phyloP scores from a whole-genome alignment of 2,797 vertebrate genomes.

The Ctenosaura bakeri region DNA sequence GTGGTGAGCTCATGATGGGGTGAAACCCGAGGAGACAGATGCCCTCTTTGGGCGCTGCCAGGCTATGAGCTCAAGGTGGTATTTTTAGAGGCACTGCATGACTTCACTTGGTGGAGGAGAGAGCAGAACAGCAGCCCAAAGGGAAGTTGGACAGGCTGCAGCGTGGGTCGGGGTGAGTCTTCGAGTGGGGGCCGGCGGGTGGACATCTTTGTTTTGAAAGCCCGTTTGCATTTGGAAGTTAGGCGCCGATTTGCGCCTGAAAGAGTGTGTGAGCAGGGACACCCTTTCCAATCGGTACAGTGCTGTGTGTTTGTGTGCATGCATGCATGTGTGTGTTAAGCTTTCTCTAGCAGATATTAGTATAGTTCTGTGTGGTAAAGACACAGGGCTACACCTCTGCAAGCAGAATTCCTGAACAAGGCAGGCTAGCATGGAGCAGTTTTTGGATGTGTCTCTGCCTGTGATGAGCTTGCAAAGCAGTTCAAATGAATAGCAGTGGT shows the following conservation, averaged over 20 bases:
- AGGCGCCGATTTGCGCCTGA: neutral
- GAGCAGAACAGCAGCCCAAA: neutral
- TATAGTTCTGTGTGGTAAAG: neutral
- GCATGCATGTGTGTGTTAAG: too few relatives aligned
- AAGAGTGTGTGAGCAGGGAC: neutral
- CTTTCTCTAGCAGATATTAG: neutral
- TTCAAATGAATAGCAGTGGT: neutral
- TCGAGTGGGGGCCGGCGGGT: rapidly evolving
- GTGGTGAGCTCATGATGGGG: conserved; percentile 21
- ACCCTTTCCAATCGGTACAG: rapidly evolving
- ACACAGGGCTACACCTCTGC: neutral
- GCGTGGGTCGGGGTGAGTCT: neutral
- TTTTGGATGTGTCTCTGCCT: neutral
- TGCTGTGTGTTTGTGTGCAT: neutral
- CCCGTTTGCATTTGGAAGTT: neutral
- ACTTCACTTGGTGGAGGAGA: neutral
- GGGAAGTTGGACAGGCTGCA: neutral
- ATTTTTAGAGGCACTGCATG: conserved; percentile 32
- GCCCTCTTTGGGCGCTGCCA: conserved; percentile 16
- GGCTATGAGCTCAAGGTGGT: conserved; percentile 40
- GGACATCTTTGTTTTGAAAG: too few relatives aligned
- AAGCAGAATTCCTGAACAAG: too few relatives aligned
- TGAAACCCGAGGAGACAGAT: conserved; percentile 32
- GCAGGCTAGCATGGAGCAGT: neutral
- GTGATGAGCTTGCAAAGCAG: conserved; percentile 5